Evolutionary conservation across 2,113 vertebrate species (phyloP), one percentile per base, ranked within the genome.

Genomic region (Chelonoidis abingdonii): DNA sequence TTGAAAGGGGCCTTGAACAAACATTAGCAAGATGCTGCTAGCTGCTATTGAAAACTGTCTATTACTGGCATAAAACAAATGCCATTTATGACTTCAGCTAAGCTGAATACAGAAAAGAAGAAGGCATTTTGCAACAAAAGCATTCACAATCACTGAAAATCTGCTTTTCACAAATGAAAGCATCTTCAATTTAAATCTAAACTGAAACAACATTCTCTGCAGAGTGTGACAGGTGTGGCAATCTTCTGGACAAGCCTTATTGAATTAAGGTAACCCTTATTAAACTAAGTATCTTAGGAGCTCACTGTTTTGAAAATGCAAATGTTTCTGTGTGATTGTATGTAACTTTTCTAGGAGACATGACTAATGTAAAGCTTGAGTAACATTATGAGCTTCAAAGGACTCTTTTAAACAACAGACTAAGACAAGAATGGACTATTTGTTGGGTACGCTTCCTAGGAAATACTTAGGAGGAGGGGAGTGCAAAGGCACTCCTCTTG

Each of bases 31-130:
- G 16, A 17, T 41, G 35, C n/a, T 87, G 22, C 50, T 69, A 93
- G n/a, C 2, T 0, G 0, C 41, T 35, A 81, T 14, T 0, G 1
- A 86, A 94, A 92, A 69, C 6, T 4, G 47, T 10, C 9, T 75
- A 4, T 31, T 75, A 17, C 38, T 25, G 76, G 50, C 24, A 49
- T 94, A 56, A 94, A 96, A 90, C 31, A 44, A 2, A 21, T n/a
- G 4, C 5, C 1, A 8, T 82, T 93, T 93, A n/a, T 80, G 16
- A 65, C n/a, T 92, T 44, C 1, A 0, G 38, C 54, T 84, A 88
- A 86, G 78, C 9, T 56, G 4, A 41, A 1, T 72, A 57, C 79
- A 83, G 80, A 86, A 85, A 84, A 94, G 4, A 38, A 11, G 13
- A 27, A 54, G 72, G 1, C 62, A 84, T 86, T 93, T 87, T 83